Percentiles rank a stretch among this genome's conserved stretches.
Evolutionary conservation across 2,113 vertebrate genomes (phyloP).

Genomic region (Dromiciops gliroides): DNA sequence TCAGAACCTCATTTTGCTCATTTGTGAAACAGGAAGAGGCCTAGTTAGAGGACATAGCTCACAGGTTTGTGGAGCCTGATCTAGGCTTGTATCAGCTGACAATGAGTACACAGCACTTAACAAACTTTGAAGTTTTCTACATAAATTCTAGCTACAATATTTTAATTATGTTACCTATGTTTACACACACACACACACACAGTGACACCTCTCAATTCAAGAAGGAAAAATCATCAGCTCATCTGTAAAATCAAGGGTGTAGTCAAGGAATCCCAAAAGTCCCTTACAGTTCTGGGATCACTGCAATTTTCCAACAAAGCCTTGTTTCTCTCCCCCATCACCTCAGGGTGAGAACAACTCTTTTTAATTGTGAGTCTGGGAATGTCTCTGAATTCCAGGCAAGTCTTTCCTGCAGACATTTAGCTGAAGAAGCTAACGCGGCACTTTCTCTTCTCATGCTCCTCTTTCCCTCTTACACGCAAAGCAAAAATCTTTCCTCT

Average conservation of each 20-base stretch:
- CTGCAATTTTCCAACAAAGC: not conserved
- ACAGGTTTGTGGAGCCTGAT: not conserved
- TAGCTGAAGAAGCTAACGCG: not conserved
- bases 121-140: not conserved
- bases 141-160: not conserved
- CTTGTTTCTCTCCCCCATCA: not conserved
- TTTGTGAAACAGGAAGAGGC: not conserved
- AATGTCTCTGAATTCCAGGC: not conserved
- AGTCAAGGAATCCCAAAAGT: not conserved
- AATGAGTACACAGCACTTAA: not conserved
- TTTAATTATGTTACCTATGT: not conserved
- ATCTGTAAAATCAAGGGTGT: constrained; percentile 21
- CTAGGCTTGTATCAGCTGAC: not conserved
- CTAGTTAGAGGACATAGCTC: not conserved
- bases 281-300: not conserved
- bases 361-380: constrained; percentile 41
- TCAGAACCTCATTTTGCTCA: not conserved
- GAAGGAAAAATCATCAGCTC: not conserved
- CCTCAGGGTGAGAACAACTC: not conserved
- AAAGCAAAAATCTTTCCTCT: not conserved
- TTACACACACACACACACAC: too few relatives aligned
- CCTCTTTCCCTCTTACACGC: not conserved
- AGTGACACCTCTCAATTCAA: not conserved
- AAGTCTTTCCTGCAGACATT: not conserved
- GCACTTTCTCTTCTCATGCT: not conserved